Evolutionary conservation across 2,113 vertebrate species (phyloP), one percentile per base, ranked within the genome.

Genomic region (Xenotilapia longispinis): DNA sequence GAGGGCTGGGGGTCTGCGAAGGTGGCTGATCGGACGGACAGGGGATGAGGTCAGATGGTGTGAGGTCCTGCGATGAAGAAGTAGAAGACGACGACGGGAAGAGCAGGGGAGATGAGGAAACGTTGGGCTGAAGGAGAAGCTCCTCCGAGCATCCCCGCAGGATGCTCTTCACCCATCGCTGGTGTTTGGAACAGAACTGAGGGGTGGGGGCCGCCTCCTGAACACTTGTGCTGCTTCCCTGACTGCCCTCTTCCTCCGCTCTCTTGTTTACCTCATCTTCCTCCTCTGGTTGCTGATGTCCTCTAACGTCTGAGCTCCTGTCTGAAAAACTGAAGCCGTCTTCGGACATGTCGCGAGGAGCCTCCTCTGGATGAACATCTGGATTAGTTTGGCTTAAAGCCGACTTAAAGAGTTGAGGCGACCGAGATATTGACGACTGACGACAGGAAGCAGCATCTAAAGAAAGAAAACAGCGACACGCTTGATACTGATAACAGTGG

Each of bases 131-230:
- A 45, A 40, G 65, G 28, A 6, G 86, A 51, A 73, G 63, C 55
- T 94, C 88, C 5, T 92, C 84, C 0, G 95, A 93, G 92, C 96
- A 96, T 19, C 93, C 91, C 54, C 65, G 81, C 85, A 97, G 92
- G 73, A 97, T 96, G 91, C 80, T 96, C 65, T 40, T 91, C 88
- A 95, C 95, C 95, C 93, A 96, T 23, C 94, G 94, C 47, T 84
- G 92, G 85, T 96, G 96, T 92, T 70, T 95, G 86, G 93, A 95
- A 91, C 96, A 97, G 86, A 96, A 94, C 54, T 95, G 94, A 65
- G 92, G 89, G 13, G 88, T 65, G 23, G 57, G 12, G n/a, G 31
- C 3, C 1, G 7, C 38, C 9, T 26, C 60, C 45, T 23, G 40
- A 23, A 17, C 12, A 13, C 15, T 2, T 5, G 9, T 81, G 9